phyloP scores from a whole-genome alignment of 2,797 vertebrate genomes.

The Luscinia megarhynchos region DNA sequence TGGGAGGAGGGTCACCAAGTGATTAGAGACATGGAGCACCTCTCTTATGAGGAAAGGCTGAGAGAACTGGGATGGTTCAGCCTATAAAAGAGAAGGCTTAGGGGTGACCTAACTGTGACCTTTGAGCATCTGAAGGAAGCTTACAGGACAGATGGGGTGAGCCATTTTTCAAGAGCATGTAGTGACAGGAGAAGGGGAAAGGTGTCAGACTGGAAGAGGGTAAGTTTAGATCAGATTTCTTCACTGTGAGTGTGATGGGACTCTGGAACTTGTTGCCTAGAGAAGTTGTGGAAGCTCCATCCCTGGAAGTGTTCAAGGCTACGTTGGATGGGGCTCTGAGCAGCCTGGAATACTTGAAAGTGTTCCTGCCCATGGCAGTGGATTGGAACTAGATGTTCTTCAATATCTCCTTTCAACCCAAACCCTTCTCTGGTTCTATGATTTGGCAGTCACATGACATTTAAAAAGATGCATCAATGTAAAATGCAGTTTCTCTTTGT shows the following conservation, averaged over 20 bases:
- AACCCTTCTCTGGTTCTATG: neutral
- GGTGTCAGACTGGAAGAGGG: neutral
- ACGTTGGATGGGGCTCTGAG: neutral
- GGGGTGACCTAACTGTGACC: neutral
- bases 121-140: neutral
- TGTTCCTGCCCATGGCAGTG: neutral
- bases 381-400: neutral
- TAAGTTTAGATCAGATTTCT: too few species aligned
- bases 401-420: neutral
- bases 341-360: neutral
- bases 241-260: too few species aligned
- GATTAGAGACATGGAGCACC: neutral
- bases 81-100: neutral
- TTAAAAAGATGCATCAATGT: neutral
- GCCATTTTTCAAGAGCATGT: neutral
- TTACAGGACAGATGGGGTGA: neutral
- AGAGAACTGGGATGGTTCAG: neutral
- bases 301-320: neutral
- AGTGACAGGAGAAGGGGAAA: neutral
- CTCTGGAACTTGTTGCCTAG: too few species aligned
- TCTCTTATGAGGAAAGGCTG: fast-evolving
- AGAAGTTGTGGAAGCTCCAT: neutral
- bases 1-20: neutral
- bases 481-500: neutral
- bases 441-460: neutral